These are phyloP conservation scores for Aeoliscus strigatus DNA, from an alignment of 2,797 vertebrate species.

Conservation along the genomic window DNA sequence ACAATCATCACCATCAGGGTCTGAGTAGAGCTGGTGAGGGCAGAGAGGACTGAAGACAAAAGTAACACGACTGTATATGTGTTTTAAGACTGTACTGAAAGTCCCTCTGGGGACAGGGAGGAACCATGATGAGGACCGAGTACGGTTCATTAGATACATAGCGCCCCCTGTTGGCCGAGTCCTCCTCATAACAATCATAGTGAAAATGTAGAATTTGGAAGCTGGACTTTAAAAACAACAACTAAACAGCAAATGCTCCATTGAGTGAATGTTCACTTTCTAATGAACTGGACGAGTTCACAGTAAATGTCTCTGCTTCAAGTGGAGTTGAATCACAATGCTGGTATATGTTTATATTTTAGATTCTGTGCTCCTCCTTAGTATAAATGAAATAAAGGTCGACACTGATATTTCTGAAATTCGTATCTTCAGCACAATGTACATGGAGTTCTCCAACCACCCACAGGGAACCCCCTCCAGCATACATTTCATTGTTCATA, in stretches of 20 bases:
- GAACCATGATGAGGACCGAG: not conserved
- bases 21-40: not conserved
- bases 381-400: no score
- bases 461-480: no score
- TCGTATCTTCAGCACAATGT: no score
- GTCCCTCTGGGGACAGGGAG: not conserved
- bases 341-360: no score
- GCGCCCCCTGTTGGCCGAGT: constrained; percentile 56
- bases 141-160: constrained; percentile 7
- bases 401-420: no score
- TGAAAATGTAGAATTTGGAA: not conserved
- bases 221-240: not conserved
- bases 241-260: not conserved
- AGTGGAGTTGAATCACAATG: no score
- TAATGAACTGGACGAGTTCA: constrained; percentile 4
- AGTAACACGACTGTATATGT: constrained; percentile 1
- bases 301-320: no score
- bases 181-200: not conserved
- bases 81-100: not conserved
- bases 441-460: no score
- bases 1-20: constrained; percentile 2
- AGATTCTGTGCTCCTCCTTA: no score
- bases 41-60: constrained; percentile 3
- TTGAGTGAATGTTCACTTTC: no score
- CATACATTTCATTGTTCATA: no score